Conservation (phyloP, 1,140 invertebrate species). For the Daktulosphaira vitifoliae region DNA sequence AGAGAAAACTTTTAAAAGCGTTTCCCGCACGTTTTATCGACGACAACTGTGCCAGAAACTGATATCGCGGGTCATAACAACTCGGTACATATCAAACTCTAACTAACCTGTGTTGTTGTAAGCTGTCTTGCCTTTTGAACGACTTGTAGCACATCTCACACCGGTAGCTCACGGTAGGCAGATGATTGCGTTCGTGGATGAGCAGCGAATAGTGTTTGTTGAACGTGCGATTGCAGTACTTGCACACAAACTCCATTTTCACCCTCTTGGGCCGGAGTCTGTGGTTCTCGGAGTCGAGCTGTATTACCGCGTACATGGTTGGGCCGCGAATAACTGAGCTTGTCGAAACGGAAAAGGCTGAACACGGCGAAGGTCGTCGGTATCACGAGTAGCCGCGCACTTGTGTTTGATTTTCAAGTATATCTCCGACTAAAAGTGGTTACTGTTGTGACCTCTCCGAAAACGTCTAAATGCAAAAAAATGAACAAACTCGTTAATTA, state of each 20-base stretch:
- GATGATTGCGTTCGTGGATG: slow-evolving; percentile 98
- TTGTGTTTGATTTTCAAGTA: no score
- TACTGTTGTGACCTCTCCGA: no score
- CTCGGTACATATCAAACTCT: no score
- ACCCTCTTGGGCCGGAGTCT: slow-evolving; percentile 79
- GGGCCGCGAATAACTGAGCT: slow-evolving; percentile 44
- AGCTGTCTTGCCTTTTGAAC: slow-evolving; percentile 93
- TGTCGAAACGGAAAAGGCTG: background rate
- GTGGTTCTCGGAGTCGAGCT: slow-evolving; percentile 82
- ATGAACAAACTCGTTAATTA: no score
- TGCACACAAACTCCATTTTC: slow-evolving; percentile 97
- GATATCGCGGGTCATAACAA: background rate
- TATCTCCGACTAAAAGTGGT: no score
- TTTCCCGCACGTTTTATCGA: no score
- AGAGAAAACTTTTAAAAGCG: no score
- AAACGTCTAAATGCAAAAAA: no score
- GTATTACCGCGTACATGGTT: slow-evolving; percentile 71
- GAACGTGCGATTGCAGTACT: slow-evolving; percentile 96
- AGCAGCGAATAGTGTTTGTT: slow-evolving; percentile 99
- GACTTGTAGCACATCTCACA: slow-evolving; percentile 98
- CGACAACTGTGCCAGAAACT: no score
- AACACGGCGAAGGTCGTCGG: background rate
- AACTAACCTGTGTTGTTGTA: slow-evolving; percentile 88
- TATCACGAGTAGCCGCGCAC: no score
- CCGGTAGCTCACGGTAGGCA: slow-evolving; percentile 85